phyloP scores from a whole-genome alignment of 2,113 vertebrate species.

The Anseranas semipalmata region DNA sequence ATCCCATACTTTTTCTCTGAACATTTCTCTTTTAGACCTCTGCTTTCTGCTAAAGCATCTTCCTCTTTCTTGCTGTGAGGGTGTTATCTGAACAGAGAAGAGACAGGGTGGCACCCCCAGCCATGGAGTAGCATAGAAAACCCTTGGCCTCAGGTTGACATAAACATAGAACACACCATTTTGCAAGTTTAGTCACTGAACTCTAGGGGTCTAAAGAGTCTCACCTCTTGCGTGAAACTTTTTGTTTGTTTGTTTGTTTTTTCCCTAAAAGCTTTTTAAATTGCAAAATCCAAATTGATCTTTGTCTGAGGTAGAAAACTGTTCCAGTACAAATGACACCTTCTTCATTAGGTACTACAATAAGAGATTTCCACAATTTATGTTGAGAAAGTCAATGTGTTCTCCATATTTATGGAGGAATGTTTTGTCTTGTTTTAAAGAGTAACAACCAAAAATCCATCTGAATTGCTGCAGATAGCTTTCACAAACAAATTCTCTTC shows the following conservation, averaged over 20 bases:
- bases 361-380: background rate
- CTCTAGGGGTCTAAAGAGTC: background rate
- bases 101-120: background rate
- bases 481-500: background rate
- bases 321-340: background rate
- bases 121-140: background rate
- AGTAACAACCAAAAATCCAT: background rate
- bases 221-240: background rate
- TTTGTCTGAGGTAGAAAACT: background rate
- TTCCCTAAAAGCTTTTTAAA: background rate
- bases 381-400: background rate
- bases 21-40: background rate
- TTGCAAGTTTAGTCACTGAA: background rate
- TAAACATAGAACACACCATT: too few relatives aligned
- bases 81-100: background rate
- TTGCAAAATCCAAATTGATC: background rate
- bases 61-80: background rate
- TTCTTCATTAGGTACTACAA: background rate
- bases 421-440: background rate
- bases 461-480: background rate
- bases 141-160: background rate
- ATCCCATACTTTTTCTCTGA: background rate
- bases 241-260: too few relatives aligned
- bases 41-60: background rate
- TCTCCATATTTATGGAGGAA: background rate